Evolutionary conservation across 2,797 vertebrate species (phyloP).

Genomic region (Dendrocincla tyrannina): DNA sequence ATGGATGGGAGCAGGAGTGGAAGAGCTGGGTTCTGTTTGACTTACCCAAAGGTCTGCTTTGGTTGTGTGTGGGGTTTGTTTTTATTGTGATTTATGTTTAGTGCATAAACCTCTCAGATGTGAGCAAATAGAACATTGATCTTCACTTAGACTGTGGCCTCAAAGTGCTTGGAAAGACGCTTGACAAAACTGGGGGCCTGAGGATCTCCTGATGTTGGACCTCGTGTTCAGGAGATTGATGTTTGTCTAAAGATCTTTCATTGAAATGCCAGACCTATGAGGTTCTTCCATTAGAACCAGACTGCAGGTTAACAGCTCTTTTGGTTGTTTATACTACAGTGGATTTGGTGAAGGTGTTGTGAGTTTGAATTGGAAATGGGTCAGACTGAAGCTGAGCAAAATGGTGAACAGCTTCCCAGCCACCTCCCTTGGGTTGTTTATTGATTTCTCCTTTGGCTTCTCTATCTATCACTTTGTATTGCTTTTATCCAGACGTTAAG

Average conservation of each 20-base stretch:
- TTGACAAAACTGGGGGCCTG: background rate
- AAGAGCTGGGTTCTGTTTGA: background rate
- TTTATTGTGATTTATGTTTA: background rate
- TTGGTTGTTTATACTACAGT: background rate
- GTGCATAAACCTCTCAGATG: background rate
- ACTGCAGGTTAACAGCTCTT: background rate
- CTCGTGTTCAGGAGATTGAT: background rate
- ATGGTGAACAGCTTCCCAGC: background rate
- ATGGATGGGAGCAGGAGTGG: background rate
- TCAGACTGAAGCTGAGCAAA: background rate
- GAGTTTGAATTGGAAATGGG: background rate
- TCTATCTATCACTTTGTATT: background rate
- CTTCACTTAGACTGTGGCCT: background rate
- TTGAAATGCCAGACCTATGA: background rate
- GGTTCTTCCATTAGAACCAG: background rate
- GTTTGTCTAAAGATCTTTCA: background rate
- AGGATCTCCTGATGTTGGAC: background rate
- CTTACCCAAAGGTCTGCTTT: background rate
- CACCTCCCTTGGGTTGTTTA: background rate
- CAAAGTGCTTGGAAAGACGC: background rate
- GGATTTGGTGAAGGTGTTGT: background rate
- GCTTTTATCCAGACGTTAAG: background rate
- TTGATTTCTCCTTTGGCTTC: background rate
- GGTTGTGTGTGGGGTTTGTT: background rate
- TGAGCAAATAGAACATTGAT: background rate